Base-by-base conservation (phyloP, 2,888 invertebrate genomes). In the Parthenolecanium corni region DNA sequence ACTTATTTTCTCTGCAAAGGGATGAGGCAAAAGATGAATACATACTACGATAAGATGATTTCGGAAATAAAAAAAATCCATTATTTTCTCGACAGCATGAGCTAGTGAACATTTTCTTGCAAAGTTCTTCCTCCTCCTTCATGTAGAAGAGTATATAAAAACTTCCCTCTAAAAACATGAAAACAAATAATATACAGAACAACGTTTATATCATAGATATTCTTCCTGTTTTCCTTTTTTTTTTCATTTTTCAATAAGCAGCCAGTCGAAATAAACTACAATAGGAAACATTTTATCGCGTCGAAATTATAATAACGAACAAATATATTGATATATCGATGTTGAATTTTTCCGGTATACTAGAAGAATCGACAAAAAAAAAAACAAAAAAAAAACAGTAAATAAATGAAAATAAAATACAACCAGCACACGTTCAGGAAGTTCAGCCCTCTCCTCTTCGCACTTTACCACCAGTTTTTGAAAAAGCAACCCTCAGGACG, bases 271-370 rank as follows among this genome's bases (percentile, higher is more conserved):
- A 49, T 49, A 49, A 49, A 49, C 49, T 18, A 49, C 49, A 49
- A 49, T 12, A 49, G 49, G 49, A 49, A 49, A 49, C 49, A 21
- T 49, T 49, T 49, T 49, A 49, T 49, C 49, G 49, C 49, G 49
- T 23, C 14, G 49, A 49, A 49, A 49, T 49, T 49, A 49, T 49
- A 49, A 49, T 49, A 49, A 49, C 21, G 49, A 49, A 49, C 49
- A 21, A 49, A 49, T 49, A 49, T 49, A 21, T 49, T 49, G 49
- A 49, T 49, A 49, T 49, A 49, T 49, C 11, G 49, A 49, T 21
- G 49, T 49, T 49, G 21, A 21, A 49, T 49, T 49, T 49, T 49
- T 49, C 49, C 49, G 49, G 49, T 49, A 23, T 49, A 6, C 49
- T 23, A 21, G 5, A 49, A 46, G 21, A 5, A 21, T 14, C 5